Percentiles rank a stretch among this genome's conserved stretches.
Evolutionary conservation across 2,113 vertebrate genomes (phyloP).

Genomic region (Saccopteryx bilineata): DNA sequence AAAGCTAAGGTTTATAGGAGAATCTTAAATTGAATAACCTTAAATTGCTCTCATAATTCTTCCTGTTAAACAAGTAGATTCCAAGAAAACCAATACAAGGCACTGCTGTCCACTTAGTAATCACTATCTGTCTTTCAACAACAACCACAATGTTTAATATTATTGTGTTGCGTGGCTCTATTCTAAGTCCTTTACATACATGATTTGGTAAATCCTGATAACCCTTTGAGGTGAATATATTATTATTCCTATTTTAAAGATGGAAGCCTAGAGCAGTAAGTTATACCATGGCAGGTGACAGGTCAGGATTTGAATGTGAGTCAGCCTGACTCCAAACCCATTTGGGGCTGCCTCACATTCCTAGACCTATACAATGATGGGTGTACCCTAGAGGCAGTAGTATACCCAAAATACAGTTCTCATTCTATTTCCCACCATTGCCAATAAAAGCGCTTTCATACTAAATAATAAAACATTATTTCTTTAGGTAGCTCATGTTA

Average conservation of each 20-base stretch:
- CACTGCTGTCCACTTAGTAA: not conserved
- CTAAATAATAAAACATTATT: not conserved
- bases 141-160: not conserved
- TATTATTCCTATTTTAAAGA: not conserved
- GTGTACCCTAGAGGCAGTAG: not conserved
- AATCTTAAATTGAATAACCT: conserved; percentile 60
- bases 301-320: not conserved
- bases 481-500: not conserved
- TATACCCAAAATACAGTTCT: not conserved
- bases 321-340: not conserved
- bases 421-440: not conserved
- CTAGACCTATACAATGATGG: not conserved
- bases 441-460: not conserved
- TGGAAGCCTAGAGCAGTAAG: not conserved
- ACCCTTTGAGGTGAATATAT: not conserved
- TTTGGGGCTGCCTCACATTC: not conserved
- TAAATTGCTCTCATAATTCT: conserved; percentile 61
- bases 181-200: not conserved
- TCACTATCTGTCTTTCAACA: not conserved
- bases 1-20: conserved; percentile 54
- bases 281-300: not conserved
- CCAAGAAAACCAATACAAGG: conserved; percentile 18
- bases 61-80: conserved; percentile 21
- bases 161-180: not conserved
- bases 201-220: not conserved